These are phyloP conservation scores for Abramis brama DNA, from an alignment of 2,113 vertebrate genomes.

Conservation along the genomic window DNA sequence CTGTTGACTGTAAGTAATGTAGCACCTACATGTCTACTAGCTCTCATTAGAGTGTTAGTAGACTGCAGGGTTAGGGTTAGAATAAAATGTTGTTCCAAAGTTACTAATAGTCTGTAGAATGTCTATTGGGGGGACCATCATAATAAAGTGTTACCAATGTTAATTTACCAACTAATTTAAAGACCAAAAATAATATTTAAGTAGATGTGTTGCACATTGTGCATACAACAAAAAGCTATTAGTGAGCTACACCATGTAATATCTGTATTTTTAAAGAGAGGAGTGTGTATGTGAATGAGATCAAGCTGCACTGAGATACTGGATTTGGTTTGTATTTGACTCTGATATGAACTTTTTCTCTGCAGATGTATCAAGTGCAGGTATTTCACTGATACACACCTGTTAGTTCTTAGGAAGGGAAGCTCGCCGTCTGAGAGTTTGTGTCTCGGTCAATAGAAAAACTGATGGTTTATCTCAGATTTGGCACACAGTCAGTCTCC, in stretches of 20 bases:
- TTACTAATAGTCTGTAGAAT: no score
- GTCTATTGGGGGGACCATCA: no score
- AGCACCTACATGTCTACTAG: no score
- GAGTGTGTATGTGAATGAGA: not conserved
- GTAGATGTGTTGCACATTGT: not conserved
- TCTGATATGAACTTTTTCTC: not conserved
- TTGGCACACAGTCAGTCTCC: conserved; percentile 19
- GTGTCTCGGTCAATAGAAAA: conserved; percentile 34
- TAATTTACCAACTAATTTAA: not conserved
- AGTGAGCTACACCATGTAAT: not conserved
- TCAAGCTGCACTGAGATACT: not conserved
- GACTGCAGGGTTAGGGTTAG: no score
- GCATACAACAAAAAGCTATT: not conserved
- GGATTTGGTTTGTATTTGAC: not conserved
- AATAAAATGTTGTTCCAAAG: no score
- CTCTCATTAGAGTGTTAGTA: no score
- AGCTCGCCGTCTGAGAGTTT: conserved; percentile 3
- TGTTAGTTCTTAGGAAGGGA: conserved; percentile 27
- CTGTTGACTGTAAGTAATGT: no score
- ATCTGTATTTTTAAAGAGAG: not conserved
- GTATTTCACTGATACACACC: conserved; percentile 1
- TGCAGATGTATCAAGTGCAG: conserved; percentile 21
- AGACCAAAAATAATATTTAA: not conserved
- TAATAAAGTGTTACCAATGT: no score
- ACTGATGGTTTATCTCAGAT: conserved; percentile 34